Evolutionary conservation across 2,113 vertebrate genomes (phyloP).

Genomic region (Leiothrix lutea): DNA sequence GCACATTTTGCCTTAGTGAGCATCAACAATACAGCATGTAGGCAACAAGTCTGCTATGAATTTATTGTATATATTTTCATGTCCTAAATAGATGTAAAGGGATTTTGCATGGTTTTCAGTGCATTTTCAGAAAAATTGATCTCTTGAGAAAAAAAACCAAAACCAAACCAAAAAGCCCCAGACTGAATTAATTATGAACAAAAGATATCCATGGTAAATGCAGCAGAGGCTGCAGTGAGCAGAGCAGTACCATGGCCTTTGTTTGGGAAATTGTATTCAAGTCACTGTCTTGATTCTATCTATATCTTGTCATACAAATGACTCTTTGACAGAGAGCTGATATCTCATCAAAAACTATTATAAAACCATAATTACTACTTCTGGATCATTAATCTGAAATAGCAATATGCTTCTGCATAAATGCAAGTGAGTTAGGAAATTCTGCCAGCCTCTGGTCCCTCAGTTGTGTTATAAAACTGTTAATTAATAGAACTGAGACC

Average conservation of each 20-base stretch:
- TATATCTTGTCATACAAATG: slow-evolving; percentile 4
- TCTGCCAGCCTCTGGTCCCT: neutral
- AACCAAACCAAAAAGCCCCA: neutral
- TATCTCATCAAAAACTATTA: neutral
- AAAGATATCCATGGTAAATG: neutral
- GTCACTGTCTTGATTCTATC: neutral
- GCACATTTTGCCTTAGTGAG: neutral
- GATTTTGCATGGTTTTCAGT: neutral
- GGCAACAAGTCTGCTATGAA: neutral
- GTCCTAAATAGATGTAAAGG: neutral
- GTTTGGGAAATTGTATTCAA: neutral
- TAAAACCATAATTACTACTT: slow-evolving; percentile 11
- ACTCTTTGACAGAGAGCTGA: neutral
- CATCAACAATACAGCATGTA: neutral
- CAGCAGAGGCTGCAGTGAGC: neutral
- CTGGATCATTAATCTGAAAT: slow-evolving; percentile 29
- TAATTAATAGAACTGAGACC: slow-evolving; percentile 5
- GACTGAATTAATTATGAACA: neutral
- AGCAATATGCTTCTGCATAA: slow-evolving; percentile 12
- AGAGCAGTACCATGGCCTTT: neutral
- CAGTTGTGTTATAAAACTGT: neutral
- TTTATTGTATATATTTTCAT: neutral
- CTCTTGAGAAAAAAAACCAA: neutral
- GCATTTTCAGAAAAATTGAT: neutral
- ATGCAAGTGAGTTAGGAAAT: neutral